phyloP scores from a whole-genome alignment of 2,797 vertebrate genomes.

The Iguana delicatissima region DNA sequence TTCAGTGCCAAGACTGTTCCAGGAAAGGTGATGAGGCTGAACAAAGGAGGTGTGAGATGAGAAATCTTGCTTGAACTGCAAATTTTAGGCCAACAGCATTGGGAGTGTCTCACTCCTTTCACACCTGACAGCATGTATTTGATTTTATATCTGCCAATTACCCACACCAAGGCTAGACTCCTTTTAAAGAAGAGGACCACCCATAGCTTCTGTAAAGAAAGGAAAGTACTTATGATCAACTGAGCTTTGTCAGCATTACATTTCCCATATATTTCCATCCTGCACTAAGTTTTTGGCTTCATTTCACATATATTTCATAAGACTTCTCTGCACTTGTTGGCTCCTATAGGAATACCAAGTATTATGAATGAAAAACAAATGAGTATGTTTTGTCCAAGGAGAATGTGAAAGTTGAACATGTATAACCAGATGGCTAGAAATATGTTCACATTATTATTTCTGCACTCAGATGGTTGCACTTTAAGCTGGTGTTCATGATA shows the following conservation, averaged over 20 bases:
- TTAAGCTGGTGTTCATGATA: conserved; percentile 4
- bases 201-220: conserved; percentile 49
- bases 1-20: conserved; percentile 67
- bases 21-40: conserved; percentile 59
- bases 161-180: conserved; percentile 40
- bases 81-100: conserved; percentile 53
- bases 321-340: conserved; percentile 4
- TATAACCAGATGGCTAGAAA: conserved; percentile 27
- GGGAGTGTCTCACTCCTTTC: conserved; percentile 64
- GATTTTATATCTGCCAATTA: conserved; percentile 61
- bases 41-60: conserved; percentile 72
- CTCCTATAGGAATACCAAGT: background rate
- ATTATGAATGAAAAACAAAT: conserved; percentile 9
- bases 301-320: conserved; percentile 32
- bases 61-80: conserved; percentile 69
- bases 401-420: background rate
- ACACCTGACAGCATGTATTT: conserved; percentile 62
- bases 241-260: conserved; percentile 55
- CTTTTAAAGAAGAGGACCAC: conserved; percentile 62
- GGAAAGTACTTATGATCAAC: conserved; percentile 40
- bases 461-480: background rate
- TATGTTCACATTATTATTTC: conserved; percentile 15
- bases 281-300: conserved; percentile 24
- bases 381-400: background rate
- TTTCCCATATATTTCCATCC: conserved; percentile 51